Evolutionary conservation across 2,113 vertebrate genomes (phyloP), one percentile per base, ranked within the genome.

Genomic region (Spea multiplicata): DNA sequence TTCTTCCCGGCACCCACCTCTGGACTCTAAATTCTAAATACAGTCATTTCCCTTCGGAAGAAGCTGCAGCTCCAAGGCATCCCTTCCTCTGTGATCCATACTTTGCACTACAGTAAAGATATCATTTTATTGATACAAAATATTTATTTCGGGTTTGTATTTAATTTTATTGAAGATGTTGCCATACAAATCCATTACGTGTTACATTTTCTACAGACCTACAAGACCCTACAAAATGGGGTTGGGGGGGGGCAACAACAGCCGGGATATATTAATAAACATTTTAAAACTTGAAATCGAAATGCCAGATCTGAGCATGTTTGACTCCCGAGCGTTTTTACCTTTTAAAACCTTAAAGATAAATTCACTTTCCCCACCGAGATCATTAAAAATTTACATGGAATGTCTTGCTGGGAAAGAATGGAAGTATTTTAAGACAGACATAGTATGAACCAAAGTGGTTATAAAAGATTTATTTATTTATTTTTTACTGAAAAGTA

Each of bases 381-480:
- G 78, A 80, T 73, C 78, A 80, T 80, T 74, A 80, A 80, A 80
- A 71, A 80, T 80, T 80, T 74, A 80, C 78, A 80, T 80, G 64
- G 64, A 61, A 45, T 80, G 64, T 80, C 71, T 74, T 74, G 71
- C 78, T 74, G 78, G 44, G 70, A 73, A 57, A 80, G 78, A 80
- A 80, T 80, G 78, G 64, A 79, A 79, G 78, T 71, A 68, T 73
- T 74, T 80, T 80, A 80, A 80, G 71, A 80, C 71, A 55, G 64
- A 73, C 74, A 80, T 79, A 74, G 71, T 74, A 74, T 80, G 78
- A 80, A 80, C 74, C 78, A 80, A 79, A 80, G 78, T 68, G 71
- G 71, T 80, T 80, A 80, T 74, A 80, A 80, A 79, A 80, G 78
- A 80, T 80, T 61, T 80, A 80, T 80, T 67, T 80, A 80, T 80